phyloP scores from a whole-genome alignment of 1,140 invertebrate species.

The Procambarus virginalis region DNA sequence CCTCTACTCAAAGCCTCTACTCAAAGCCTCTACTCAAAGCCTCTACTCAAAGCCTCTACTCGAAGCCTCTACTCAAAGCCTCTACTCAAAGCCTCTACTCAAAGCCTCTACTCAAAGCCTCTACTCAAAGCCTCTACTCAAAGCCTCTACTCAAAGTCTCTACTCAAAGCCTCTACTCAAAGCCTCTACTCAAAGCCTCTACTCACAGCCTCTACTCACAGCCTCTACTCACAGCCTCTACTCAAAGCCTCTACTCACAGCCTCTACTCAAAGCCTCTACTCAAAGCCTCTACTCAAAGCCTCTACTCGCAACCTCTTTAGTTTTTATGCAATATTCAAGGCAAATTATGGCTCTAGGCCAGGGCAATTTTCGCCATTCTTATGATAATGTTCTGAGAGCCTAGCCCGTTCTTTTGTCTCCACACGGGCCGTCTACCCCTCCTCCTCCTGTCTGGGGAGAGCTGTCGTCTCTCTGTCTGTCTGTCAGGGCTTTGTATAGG shows the following conservation, averaged over 20 bases:
- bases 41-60: no score
- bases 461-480: no score
- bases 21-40: no score
- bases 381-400: background rate
- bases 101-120: background rate
- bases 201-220: no score
- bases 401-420: background rate
- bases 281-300: background rate
- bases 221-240: background rate
- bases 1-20: background rate
- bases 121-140: no score
- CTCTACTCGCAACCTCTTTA: background rate
- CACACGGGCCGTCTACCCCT: no score
- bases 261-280: background rate
- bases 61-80: no score
- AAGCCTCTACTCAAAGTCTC: background rate
- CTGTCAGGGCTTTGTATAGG: no score
- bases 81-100: background rate
- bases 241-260: no score
- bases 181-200: background rate
- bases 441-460: no score
- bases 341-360: background rate
- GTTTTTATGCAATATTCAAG: background rate
- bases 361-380: background rate
- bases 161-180: no score